Evolutionary conservation across 2,797 vertebrate genomes (phyloP).

Genomic region (Okamejei kenojei): DNA sequence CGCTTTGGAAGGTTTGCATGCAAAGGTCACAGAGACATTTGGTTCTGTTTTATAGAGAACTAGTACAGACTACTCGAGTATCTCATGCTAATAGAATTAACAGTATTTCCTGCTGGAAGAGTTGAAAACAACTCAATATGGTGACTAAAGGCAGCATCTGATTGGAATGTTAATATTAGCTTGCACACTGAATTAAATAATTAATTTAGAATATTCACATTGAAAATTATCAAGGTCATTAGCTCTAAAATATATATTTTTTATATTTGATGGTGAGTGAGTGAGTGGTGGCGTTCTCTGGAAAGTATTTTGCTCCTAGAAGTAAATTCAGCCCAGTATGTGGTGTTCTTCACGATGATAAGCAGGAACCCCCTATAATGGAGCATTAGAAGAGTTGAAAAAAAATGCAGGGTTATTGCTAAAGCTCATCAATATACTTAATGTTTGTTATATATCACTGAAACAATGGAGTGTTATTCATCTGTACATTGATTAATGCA

Average conservation of each 20-base stretch:
- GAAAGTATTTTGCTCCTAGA: neutral
- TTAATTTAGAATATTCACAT: neutral
- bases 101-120: neutral
- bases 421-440: neutral
- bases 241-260: neutral
- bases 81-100: conserved; percentile 9
- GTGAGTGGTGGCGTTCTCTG: neutral
- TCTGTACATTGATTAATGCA: neutral
- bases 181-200: neutral
- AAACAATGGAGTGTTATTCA: neutral
- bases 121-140: neutral
- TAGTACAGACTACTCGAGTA: neutral
- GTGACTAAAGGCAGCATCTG: neutral
- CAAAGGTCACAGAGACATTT: neutral
- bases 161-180: neutral
- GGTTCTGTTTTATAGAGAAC: neutral
- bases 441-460: neutral
- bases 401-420: neutral
- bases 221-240: neutral
- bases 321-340: neutral
- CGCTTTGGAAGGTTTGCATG: neutral
- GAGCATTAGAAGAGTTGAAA: neutral
- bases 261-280: neutral
- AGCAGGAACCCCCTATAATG: neutral
- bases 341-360: neutral